These are phyloP conservation scores for Apotomis capreana DNA, from an alignment of 2,888 invertebrate genomes.

Conservation along the genomic window DNA sequence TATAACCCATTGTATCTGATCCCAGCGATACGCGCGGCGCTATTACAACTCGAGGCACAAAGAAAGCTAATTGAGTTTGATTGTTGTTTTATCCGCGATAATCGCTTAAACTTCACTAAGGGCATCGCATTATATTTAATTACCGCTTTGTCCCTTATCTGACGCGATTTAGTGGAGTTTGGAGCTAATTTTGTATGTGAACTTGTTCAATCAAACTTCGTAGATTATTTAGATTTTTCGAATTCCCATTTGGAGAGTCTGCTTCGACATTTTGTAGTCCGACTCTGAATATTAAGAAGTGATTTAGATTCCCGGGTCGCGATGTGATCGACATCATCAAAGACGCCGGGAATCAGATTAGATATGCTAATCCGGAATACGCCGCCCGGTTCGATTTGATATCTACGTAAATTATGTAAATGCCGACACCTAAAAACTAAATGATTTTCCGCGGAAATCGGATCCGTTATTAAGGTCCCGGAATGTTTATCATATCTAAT, in stretches of 20 bases:
- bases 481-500: constrained; percentile 13
- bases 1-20: constrained; percentile 57
- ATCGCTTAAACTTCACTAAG: constrained; percentile 30
- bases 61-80: constrained; percentile 42
- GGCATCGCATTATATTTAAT: constrained; percentile 33
- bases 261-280: constrained; percentile 29
- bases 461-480: constrained; percentile 4
- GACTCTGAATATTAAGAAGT: constrained; percentile 39
- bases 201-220: constrained; percentile 37
- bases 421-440: constrained; percentile 36
- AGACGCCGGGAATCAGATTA: constrained; percentile 39
- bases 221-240: constrained; percentile 32
- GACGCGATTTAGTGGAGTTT: constrained; percentile 5
- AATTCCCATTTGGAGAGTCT: not conserved
- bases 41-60: constrained; percentile 21
- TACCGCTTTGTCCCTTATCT: constrained; percentile 13
- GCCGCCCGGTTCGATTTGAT: constrained; percentile 23
- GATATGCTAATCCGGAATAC: constrained; percentile 37
- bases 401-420: constrained; percentile 38
- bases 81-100: constrained; percentile 36
- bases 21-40: constrained; percentile 53
- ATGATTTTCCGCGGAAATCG: constrained; percentile 29
- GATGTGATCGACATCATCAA: constrained; percentile 34
- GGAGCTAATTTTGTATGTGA: constrained; percentile 14
- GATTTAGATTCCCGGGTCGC: constrained; percentile 37